These are phyloP conservation scores for Hippocampus kuda DNA, from an alignment of 2,797 vertebrate genomes.

Conservation along the genomic window DNA sequence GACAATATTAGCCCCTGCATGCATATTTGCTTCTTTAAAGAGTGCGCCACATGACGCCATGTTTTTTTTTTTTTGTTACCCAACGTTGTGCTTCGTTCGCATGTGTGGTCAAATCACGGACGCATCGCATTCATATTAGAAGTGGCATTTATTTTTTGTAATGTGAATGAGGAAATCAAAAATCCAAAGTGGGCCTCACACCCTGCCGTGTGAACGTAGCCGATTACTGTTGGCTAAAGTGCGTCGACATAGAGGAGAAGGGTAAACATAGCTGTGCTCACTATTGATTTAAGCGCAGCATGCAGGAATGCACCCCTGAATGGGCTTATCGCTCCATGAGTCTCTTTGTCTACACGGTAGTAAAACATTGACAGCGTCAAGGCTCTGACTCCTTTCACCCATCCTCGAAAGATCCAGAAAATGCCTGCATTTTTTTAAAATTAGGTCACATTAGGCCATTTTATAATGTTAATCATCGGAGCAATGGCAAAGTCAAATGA, in stretches of 20 bases:
- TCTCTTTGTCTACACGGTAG: not conserved
- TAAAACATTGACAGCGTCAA: not conserved
- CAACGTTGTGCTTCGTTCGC: too few relatives aligned
- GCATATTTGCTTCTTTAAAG: too few relatives aligned
- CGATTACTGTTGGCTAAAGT: not conserved
- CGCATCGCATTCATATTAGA: too few relatives aligned
- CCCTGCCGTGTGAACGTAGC: not conserved
- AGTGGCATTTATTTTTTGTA: too few relatives aligned
- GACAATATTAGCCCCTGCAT: too few relatives aligned
- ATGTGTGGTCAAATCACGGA: too few relatives aligned
- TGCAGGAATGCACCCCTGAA: not conserved
- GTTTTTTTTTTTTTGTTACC: too few relatives aligned
- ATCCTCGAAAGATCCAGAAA: not conserved
- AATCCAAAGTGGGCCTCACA: too few relatives aligned
- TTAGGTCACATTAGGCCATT: not conserved
- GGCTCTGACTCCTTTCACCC: not conserved
- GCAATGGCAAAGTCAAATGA: too few relatives aligned
- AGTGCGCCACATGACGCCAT: too few relatives aligned
- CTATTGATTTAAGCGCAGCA: not conserved
- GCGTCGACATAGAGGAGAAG: not conserved
- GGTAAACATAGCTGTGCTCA: not conserved
- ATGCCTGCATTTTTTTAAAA: not conserved
- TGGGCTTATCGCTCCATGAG: not conserved
- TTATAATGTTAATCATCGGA: not conserved
- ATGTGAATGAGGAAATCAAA: too few relatives aligned